Evolutionary conservation across 2,888 invertebrate genomes (phyloP).

Genomic region (Hylaea fasciaria): DNA sequence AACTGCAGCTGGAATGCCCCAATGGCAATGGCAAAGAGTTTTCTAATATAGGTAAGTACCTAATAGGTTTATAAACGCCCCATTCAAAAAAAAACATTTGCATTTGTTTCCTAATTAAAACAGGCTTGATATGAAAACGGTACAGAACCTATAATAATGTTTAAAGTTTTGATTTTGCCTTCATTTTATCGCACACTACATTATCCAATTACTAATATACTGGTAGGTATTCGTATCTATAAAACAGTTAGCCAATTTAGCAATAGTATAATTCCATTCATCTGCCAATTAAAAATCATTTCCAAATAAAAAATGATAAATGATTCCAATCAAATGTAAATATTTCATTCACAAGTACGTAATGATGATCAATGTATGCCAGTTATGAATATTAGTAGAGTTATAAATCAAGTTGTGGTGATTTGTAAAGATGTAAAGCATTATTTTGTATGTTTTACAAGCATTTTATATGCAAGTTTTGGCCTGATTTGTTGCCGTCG

Average conservation of each 20-base stretch:
- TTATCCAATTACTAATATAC: too few relatives aligned
- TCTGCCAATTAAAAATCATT: constrained; percentile 24
- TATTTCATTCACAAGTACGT: constrained; percentile 12
- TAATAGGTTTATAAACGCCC: too few relatives aligned
- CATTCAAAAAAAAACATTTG: too few relatives aligned
- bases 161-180: too few relatives aligned
- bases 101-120: too few relatives aligned
- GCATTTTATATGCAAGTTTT: not conserved
- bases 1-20: too few relatives aligned
- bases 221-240: too few relatives aligned
- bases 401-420: constrained; percentile 11
- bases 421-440: constrained; percentile 16
- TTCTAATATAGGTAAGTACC: too few relatives aligned
- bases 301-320: constrained; percentile 21
- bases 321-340: constrained; percentile 19
- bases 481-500: constrained; percentile 4
- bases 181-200: too few relatives aligned
- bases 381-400: constrained; percentile 15
- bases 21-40: too few relatives aligned
- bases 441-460: constrained; percentile 1
- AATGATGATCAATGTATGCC: constrained; percentile 21
- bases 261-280: constrained; percentile 7
- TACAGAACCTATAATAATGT: too few relatives aligned
- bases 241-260: not conserved
- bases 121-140: too few relatives aligned